A percentile compares a stretch with the other conserved stretches of the same genome.
phyloP scores from a whole-genome alignment of 2,888 invertebrate genomes.

The Phengaris arion region DNA sequence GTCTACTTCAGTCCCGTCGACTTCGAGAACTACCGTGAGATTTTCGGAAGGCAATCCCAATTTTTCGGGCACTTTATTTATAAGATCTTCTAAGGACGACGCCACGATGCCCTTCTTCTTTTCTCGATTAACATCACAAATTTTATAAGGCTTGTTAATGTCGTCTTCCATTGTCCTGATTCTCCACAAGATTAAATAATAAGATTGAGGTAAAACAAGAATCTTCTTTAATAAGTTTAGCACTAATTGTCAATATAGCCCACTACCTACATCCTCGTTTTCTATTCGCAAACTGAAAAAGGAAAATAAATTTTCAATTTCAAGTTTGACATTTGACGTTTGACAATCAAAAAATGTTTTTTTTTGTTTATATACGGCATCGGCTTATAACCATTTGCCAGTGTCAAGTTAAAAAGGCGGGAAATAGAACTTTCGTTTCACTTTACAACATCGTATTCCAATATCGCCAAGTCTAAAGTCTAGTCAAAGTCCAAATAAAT shows the following conservation, averaged over 20 bases:
- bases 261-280: slow-evolving; percentile 21
- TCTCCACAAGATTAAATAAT: slow-evolving; percentile 1
- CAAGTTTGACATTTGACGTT: slow-evolving; percentile 18
- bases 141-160: slow-evolving; percentile 85
- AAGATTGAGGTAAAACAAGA: slow-evolving; percentile 15
- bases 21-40: slow-evolving; percentile 91
- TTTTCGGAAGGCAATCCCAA: slow-evolving; percentile 82
- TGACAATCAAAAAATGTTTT: not conserved
- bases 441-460: too few relatives aligned
- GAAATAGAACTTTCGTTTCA: too few relatives aligned
- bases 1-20: slow-evolving; percentile 96
- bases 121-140: slow-evolving; percentile 88
- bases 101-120: slow-evolving; percentile 91
- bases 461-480: too few relatives aligned
- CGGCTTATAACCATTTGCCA: too few relatives aligned
- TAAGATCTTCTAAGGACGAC: slow-evolving; percentile 87
- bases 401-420: too few relatives aligned
- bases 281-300: slow-evolving; percentile 25
- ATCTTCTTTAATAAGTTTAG: slow-evolving; percentile 5
- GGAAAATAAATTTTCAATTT: slow-evolving; percentile 9
- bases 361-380: too few relatives aligned
- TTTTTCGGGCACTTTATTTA: slow-evolving; percentile 87
- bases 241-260: not conserved
- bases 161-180: slow-evolving; percentile 76
- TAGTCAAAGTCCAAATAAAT: too few relatives aligned